A percentile compares a stretch with the other conserved stretches of the same genome.
phyloP scores from a whole-genome alignment of 2,888 invertebrate genomes.

The Sesamia inferens region DNA sequence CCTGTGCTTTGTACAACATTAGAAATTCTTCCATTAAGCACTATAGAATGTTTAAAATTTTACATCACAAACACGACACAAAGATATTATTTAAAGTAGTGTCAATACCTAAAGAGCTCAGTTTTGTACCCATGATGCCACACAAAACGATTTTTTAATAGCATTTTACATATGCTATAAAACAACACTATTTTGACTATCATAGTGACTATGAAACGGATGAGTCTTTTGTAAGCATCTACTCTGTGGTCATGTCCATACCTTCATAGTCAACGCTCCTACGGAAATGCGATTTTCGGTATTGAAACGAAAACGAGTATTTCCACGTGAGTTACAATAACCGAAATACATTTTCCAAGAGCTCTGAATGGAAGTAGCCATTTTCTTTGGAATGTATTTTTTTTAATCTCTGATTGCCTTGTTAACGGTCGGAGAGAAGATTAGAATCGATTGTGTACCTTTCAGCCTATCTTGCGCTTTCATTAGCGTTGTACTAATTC shows the following conservation, averaged over 20 bases:
- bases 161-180: background rate
- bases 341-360: constrained; percentile 43
- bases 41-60: background rate
- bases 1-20: too few relatives aligned
- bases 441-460: constrained; percentile 11
- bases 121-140: too few relatives aligned
- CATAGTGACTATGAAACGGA: background rate
- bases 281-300: constrained; percentile 59
- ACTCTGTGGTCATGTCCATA: constrained; percentile 1
- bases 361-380: constrained; percentile 3
- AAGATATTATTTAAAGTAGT: background rate
- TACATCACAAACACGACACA: too few relatives aligned
- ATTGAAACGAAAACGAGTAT: constrained; percentile 61
- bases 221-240: constrained; percentile 1
- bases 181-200: background rate
- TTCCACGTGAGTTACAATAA: constrained; percentile 52
- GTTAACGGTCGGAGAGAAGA: background rate
- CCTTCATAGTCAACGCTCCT: constrained; percentile 33
- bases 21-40: background rate
- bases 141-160: background rate
- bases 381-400: constrained; percentile 6
- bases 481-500: constrained; percentile 19
- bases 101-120: background rate
- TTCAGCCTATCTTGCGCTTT: constrained; percentile 16
- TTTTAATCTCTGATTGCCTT: constrained; percentile 17